Percentiles rank a stretch among this genome's conserved stretches.
These are phyloP conservation scores for Syngnathus scovelli DNA, from an alignment of 2,113 vertebrate genomes.

Conservation along the genomic window DNA sequence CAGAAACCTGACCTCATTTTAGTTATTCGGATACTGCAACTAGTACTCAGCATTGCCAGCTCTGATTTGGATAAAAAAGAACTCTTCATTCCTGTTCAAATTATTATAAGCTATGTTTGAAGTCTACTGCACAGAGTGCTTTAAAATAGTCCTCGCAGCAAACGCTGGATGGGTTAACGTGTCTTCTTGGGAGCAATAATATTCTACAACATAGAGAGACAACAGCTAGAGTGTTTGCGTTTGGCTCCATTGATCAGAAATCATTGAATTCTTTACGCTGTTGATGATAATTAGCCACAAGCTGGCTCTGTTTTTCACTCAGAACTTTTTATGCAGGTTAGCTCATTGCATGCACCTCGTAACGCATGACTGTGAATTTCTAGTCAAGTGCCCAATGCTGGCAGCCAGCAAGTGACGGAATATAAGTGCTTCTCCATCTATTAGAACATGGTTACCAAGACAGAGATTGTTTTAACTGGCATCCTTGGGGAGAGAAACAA, in stretches of 20 bases:
- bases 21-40: neutral
- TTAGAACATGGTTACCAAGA: slow-evolving; percentile 31
- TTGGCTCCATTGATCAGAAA: no score
- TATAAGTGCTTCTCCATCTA: slow-evolving; percentile 21
- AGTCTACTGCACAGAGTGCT: no score
- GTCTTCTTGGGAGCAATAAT: no score
- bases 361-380: slow-evolving; percentile 3
- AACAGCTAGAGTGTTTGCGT: no score
- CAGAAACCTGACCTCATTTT: neutral
- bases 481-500: slow-evolving; percentile 35
- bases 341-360: neutral
- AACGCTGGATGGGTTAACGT: no score
- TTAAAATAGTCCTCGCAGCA: no score
- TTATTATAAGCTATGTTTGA: no score
- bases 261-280: no score
- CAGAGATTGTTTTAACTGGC: slow-evolving; percentile 49
- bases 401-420: slow-evolving; percentile 5
- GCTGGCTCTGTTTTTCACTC: slow-evolving; percentile 27
- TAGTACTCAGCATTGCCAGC: no score
- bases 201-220: no score
- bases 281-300: neutral
- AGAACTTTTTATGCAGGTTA: slow-evolving; percentile 17
- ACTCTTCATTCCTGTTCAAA: no score
- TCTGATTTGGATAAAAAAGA: no score
- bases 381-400: slow-evolving; percentile 5